Base-by-base conservation (phyloP, 1,140 invertebrate species). In the Nasonia giraulti region DNA sequence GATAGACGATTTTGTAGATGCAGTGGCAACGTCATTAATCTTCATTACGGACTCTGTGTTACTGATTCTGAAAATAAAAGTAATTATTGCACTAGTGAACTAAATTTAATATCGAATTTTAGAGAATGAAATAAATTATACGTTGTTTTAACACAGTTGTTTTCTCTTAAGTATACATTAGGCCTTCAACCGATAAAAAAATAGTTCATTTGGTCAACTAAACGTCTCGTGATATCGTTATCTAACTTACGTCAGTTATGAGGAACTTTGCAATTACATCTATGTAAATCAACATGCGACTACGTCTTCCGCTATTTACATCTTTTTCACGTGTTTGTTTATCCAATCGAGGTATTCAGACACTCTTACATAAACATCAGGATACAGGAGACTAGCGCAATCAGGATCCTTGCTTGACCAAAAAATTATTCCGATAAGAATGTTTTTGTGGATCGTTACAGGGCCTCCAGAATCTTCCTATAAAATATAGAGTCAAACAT, bases 281-380 rank as follows among this genome's bases (percentile, higher is more conserved):
- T 8, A 44, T 0, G 5, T 1, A 44, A 44, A 11, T 44, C 40
- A 2, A 14, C 14, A 50, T 17, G 12, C 10, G 14, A 50, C 47
- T 17, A 4, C 40, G 10, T 44, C 10, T 5, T 44, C 8, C 40
- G 6, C 40, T 44, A 27, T 27, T 7, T 44, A 44, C 40, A 76
- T 11, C 62, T 62, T 55, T 78, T 23, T 33, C 0, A 62, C 50
- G 17, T 73, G 66, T 66, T 71, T n/a, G 62, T 47, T 68, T 47
- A 83, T 83, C 82, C 82, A 83, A 37, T 83, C 73, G 44, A 83
- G 2, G 40, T 83, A 83, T 68, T 83, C 81, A 2, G 80, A n/a
- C 0, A 82, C 71, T 75, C 71, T 55, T 33, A 69, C 62, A 23
- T 83, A 31, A 5, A 83, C 73, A 66, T 68, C 71, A 5, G 80